A percentile compares a stretch with the other conserved stretches of the same genome.
Evolutionary conservation across 53 echinoderm and acorn worm genomes (phyloP).

Genomic region (Paracentrotus lividus): DNA sequence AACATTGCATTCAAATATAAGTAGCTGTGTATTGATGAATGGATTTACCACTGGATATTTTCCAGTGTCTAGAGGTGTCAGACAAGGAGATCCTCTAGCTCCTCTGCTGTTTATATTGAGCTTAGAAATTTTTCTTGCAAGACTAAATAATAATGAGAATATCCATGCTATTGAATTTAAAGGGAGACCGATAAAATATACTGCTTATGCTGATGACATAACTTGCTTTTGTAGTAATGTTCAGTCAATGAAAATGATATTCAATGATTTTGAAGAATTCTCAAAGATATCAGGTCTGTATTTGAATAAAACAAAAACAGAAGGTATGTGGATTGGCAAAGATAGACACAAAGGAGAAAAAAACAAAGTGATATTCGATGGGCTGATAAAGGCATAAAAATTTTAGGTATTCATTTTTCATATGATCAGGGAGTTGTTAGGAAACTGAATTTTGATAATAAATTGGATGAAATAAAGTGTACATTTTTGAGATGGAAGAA

Average conservation of each 20-base stretch:
- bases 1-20: slow-evolving; percentile 23
- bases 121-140: neutral
- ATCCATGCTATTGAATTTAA: neutral
- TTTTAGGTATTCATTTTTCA: neutral
- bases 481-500: neutral
- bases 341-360: slow-evolving; percentile 33
- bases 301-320: slow-evolving; percentile 36
- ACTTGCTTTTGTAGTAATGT: slow-evolving; percentile 13
- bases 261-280: slow-evolving; percentile 18
- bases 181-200: slow-evolving; percentile 4
- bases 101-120: neutral
- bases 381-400: neutral
- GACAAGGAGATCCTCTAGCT: neutral
- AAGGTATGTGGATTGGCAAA: slow-evolving; percentile 31
- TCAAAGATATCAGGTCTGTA: slow-evolving; percentile 18
- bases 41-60: slow-evolving; percentile 46
- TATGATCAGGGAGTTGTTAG: neutral
- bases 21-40: slow-evolving; percentile 37
- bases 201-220: slow-evolving; percentile 18
- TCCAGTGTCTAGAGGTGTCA: slow-evolving; percentile 37
- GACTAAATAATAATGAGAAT: neutral
- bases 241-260: slow-evolving; percentile 2
- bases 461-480: neutral
- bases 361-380: neutral
- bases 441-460: neutral